phyloP scores from a whole-genome alignment of 2,888 invertebrate species.

The Plebejus argus region DNA sequence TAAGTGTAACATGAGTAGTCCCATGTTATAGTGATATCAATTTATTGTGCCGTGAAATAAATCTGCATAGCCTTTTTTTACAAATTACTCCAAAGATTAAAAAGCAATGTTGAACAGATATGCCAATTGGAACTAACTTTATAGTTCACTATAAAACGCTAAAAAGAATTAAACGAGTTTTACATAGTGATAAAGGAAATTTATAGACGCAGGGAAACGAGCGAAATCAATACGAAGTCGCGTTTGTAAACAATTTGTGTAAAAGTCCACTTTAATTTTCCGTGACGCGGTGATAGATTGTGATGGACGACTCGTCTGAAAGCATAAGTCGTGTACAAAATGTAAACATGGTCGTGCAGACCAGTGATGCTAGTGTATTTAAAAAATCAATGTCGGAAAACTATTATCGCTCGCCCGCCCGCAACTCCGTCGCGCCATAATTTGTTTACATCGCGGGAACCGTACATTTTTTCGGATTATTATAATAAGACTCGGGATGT shows the following conservation, averaged over 20 bases:
- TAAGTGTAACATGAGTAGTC: too few species aligned
- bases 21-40: too few species aligned
- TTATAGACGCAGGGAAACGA: not conserved
- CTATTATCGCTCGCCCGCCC: too few species aligned
- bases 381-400: too few species aligned
- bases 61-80: too few species aligned
- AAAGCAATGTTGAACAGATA: not conserved
- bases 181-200: not conserved
- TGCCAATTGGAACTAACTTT: not conserved
- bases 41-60: too few species aligned
- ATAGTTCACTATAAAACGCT: not conserved
- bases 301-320: not conserved
- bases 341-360: not conserved
- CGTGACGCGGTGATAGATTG: not conserved
- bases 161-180: not conserved
- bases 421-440: too few species aligned
- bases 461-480: too few species aligned
- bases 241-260: slow-evolving; percentile 8
- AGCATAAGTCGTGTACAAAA: not conserved
- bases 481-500: too few species aligned
- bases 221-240: not conserved
- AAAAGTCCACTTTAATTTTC: slow-evolving; percentile 3
- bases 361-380: too few species aligned
- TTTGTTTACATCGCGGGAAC: too few species aligned
- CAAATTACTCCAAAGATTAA: too few species aligned